Evolutionary conservation across 1,140 invertebrate species (phyloP).

Genomic region (Calliphora vicina): DNA sequence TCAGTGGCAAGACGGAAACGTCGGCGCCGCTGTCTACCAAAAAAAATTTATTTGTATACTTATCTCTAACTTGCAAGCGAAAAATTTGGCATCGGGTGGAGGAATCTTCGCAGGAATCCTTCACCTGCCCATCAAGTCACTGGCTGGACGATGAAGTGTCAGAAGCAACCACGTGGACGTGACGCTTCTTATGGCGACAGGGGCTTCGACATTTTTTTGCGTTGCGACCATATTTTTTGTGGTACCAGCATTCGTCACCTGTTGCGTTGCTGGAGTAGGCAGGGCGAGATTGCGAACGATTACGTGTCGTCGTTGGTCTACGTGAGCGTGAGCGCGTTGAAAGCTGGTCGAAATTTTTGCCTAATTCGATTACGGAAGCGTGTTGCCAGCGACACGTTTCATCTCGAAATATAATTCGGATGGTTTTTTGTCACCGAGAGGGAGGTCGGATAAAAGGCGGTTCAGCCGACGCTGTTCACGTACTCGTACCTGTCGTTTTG

Average conservation of each 20-base stretch:
- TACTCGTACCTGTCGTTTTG: background rate
- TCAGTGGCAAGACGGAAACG: background rate
- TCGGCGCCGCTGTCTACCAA: constrained; percentile 26
- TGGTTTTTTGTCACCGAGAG: no score
- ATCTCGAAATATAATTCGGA: no score
- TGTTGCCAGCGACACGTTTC: no score
- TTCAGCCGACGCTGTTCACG: no score
- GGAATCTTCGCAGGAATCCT: no score
- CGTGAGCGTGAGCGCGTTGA: background rate
- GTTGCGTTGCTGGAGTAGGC: background rate
- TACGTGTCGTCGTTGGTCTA: background rate
- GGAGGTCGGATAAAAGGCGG: no score
- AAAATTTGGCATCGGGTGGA: no score
- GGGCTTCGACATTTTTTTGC: constrained; percentile 21
- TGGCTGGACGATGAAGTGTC: background rate
- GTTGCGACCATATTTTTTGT: no score
- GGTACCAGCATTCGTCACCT: constrained; percentile 14
- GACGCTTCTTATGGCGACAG: background rate
- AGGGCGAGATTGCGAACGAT: background rate
- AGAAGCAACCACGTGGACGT: background rate
- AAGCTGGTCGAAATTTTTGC: no score
- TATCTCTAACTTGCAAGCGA: background rate
- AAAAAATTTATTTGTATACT: background rate
- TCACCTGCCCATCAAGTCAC: background rate
- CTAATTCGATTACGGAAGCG: no score